Evolutionary conservation across 2,888 invertebrate genomes (phyloP).

Genomic region (Drosophila pseudotakahashii): DNA sequence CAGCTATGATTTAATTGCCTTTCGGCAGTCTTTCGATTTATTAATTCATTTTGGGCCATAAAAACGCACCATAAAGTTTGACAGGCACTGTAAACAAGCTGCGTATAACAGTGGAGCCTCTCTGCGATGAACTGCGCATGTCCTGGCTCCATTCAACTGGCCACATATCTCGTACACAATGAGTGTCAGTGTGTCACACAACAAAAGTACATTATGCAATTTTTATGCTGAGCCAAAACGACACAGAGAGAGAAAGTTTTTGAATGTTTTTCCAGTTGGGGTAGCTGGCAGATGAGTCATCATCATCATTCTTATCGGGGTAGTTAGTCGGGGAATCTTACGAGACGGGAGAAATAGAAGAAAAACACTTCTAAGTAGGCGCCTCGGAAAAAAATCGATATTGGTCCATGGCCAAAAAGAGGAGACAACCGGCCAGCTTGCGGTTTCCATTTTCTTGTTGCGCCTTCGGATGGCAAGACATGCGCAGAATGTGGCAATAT

Average conservation of each 20-base stretch:
- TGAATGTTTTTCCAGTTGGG: conserved; percentile 24
- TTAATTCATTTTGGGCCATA: conserved; percentile 39
- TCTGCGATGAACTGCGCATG: conserved; percentile 55
- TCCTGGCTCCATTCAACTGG: conserved; percentile 30
- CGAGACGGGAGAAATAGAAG: neutral
- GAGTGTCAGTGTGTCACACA: conserved; percentile 82
- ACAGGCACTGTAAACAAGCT: conserved; percentile 66
- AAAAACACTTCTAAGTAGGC: neutral
- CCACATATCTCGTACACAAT: conserved; percentile 58
- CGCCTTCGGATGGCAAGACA: conserved; percentile 21
- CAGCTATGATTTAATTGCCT: conserved; percentile 60
- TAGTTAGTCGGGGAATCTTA: neutral
- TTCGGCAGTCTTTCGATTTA: conserved; percentile 10
- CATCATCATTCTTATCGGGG: conserved; percentile 5
- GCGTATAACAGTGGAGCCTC: conserved; percentile 60
- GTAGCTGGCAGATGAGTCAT: conserved; percentile 44
- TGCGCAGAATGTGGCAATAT: conserved; percentile 32
- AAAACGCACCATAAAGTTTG: conserved; percentile 51
- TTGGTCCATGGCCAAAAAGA: conserved; percentile 30
- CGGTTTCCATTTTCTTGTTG: conserved; percentile 36
- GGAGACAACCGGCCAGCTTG: conserved; percentile 17
- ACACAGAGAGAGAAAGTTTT: conserved; percentile 38
- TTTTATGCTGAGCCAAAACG: conserved; percentile 56
- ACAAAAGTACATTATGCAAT: conserved; percentile 71
- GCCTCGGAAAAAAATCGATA: conserved; percentile 27